Conservation (phyloP, 2,797 vertebrate species). For the Vespertilio murinus region DNA sequence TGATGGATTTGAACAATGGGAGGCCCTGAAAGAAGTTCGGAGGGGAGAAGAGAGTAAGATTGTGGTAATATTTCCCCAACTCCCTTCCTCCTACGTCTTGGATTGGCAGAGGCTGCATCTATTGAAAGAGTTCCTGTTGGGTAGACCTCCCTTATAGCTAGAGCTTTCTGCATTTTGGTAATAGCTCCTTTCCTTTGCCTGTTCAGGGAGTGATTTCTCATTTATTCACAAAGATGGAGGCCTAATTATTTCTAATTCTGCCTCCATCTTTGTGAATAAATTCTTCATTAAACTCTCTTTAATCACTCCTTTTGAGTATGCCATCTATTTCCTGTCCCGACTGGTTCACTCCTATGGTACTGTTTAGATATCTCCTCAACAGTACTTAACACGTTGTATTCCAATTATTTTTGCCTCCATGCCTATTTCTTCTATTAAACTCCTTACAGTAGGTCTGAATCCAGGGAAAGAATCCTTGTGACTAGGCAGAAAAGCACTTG, state of each 20-base stretch:
- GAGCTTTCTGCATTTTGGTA: constrained; percentile 30
- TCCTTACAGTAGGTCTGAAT: neutral
- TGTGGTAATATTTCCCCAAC: neutral
- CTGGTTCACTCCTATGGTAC: neutral
- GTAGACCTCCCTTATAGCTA: neutral
- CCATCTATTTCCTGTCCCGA: constrained; percentile 29
- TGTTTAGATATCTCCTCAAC: constrained; percentile 22
- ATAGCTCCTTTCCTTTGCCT: neutral
- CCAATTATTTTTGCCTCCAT: constrained; percentile 11
- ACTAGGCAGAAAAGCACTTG: neutral
- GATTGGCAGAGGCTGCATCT: neutral
- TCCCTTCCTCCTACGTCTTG: neutral
- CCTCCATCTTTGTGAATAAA: constrained; percentile 43
- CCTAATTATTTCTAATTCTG: constrained; percentile 34
- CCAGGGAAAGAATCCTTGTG: neutral
- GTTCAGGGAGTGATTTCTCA: constrained; percentile 35
- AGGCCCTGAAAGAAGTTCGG: neutral
- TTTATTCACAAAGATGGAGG: too few relatives aligned
- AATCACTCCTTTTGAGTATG: constrained; percentile 40
- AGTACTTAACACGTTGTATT: constrained; percentile 17
- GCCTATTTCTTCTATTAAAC: neutral
- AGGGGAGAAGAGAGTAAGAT: neutral
- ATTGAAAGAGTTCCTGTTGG: neutral
- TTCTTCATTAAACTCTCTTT: constrained; percentile 40
- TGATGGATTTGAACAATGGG: neutral